Evolutionary conservation across 2,888 invertebrate genomes (phyloP), one percentile per base, ranked within the genome.

Genomic region (Caenorhabditis wallacei): DNA sequence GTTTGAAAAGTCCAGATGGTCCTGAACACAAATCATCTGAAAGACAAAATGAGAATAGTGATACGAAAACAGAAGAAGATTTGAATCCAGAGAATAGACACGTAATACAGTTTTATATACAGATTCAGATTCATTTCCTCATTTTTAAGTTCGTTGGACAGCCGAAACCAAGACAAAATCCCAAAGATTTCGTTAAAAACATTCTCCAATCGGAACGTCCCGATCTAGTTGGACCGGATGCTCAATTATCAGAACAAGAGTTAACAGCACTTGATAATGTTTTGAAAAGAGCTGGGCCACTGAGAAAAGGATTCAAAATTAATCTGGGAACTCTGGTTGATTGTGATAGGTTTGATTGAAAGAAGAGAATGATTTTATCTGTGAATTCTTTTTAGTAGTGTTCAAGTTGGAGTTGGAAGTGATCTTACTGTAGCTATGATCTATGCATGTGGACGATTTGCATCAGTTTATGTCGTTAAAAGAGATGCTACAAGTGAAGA

Each of bases 371-470:
- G 4, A 22, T 11, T 16, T 2, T 16, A 22, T 40, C 24, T 22
- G 2, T 8, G 18, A 57, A 35, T 11, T 18, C 5, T 1, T 37
- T 43, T 61, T 56, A 61, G 72, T 30, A 63, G 20, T 51, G 20
- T 3, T 26, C 10, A 1, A 43, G 24, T 75, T 20, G 75, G 75
- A 10, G n/a, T 7, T 1, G 66, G 57, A 24, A 26, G 46, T 1
- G 35, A 66, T 18, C 26, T 75, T 22, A 46, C 20, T 10, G 37
- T 75, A 2, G 37, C 22, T 5, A 8, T 20, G 26, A 10, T 75
- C 16, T 75, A 66, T 37, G 75, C 75, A 13, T 13, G 22, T 20
- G 75, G 75, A 18, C 20, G 75, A 11, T 75, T 75, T 35, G 64
- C 46, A 16, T 46, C 75, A 0, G 13, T 75, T 8, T 66, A 75